Base-by-base conservation (phyloP, 2,113 vertebrate genomes). In the Nesoenas mayeri region DNA sequence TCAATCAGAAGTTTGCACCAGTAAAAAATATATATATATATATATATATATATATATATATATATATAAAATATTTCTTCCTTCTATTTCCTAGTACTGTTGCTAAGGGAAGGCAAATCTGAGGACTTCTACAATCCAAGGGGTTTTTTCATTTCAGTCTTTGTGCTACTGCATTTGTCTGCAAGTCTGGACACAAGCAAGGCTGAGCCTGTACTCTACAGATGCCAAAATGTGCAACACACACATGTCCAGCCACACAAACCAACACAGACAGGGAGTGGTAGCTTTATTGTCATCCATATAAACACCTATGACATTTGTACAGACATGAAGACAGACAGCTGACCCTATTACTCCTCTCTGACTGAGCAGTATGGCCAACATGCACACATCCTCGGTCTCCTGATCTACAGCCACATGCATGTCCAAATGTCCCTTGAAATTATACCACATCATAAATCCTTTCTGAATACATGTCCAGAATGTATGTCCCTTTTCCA, bases 401-500 rank as follows among this genome's bases (percentile, higher is more conserved):
- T 66, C 15, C 40, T 61, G 40, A 51, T 34, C 18, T 29, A 84
- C 28, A 47, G 10, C 11, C 17, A 20, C 0, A 12, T 12, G 2
- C 4, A 1, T 0, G 0, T 29, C 15, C 34, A 12, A 3, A 42
- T 28, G 15, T 36, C 15, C 6, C 6, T 53, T 57, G 40, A 51
- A 75, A 10, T 11, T 1, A 75, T 10, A 56, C 5, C 16, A 14
- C 25, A 25, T 9, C 0, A 0, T 5, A 65, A 42, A 6, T 42
- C 7, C 2, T 79, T 78, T 64, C 61, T 65, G 42, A 65, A 70
- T 60, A 16, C 11, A 21, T 38, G 16, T 7, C 5, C 7, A 60
- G 26, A 60, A 5, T 53, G 10, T 21, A 5, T 15, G 12, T 7
- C 31, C 6, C 11, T 79, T 79, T 79, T 36, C 14, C 11, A 60